These are phyloP conservation scores for Pomacea canaliculata DNA, from an alignment of 2,888 invertebrate genomes.

Conservation along the genomic window DNA sequence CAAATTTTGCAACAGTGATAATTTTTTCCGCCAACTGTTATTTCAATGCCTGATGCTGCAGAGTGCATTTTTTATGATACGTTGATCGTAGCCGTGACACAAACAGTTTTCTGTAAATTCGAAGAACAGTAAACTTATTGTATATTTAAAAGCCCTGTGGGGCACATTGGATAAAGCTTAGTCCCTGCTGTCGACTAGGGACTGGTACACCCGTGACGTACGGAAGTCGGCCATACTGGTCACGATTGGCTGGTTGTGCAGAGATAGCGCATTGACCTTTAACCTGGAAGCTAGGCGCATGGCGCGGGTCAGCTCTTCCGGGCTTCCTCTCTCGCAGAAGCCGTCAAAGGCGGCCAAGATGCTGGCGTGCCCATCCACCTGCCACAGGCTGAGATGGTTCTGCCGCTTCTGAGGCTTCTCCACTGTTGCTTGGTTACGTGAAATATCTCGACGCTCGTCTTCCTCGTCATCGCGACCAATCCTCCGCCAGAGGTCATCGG, in stretches of 20 bases:
- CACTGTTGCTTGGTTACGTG: too few species aligned
- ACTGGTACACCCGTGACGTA: conserved; percentile 28
- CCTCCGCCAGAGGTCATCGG: not conserved
- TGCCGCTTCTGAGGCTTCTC: too few species aligned
- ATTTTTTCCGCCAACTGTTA: too few species aligned
- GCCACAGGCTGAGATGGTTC: not conserved
- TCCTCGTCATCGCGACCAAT: not conserved
- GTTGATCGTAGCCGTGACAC: too few species aligned
- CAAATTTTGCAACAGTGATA: too few species aligned
- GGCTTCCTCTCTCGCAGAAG: conserved; percentile 40
- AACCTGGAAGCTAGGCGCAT: conserved; percentile 49
- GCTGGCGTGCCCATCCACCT: conserved; percentile 33
- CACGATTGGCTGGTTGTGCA: conserved; percentile 43
- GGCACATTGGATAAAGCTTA: too few species aligned
- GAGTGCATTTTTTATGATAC: too few species aligned
- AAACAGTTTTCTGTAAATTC: too few species aligned
- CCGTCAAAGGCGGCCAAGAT: conserved; percentile 50
- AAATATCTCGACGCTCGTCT: not conserved
- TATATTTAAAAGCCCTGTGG: too few species aligned
- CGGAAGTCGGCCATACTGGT: conserved; percentile 39
- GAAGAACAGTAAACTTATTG: too few species aligned
- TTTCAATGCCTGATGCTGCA: too few species aligned
- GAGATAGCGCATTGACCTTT: conserved; percentile 42
- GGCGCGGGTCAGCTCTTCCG: conserved; percentile 44
- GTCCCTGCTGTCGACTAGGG: conserved; percentile 9